Base-by-base conservation (phyloP, 2,888 invertebrate genomes). In the Abscondita cerata region DNA sequence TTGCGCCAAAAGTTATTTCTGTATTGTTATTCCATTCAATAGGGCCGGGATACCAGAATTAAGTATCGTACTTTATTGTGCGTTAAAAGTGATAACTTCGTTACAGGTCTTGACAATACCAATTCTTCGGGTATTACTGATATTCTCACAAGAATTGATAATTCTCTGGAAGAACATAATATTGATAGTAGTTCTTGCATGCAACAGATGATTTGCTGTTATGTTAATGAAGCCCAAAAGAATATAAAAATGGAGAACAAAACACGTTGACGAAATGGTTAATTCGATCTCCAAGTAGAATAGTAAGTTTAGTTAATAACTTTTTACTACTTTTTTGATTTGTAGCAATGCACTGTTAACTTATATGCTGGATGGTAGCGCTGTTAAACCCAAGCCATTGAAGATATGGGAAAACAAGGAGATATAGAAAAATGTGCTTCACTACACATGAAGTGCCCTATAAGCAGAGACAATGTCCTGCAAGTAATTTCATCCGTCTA, bases 1-100 rank as follows among this genome's bases (percentile, higher is more conserved):
- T 93, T 1, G 83, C 93, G 48, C 93, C 93, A 0, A 93, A 93
- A 79, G 78, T 93, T 38, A 85, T 93, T 1, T 86, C 89, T 62
- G 85, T 90, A n/a, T n/a, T n/a, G n/a, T n/a, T 83, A 0, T 84
- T 93, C 59, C 87, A 89, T 0, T 84, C 85, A 8, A 82, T 82
- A 33, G 25, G 86, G 20, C 87, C 88, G 62, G 90, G 89, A 34
- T 91, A 89, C 46, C 58, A 84, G 91, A 78, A 90, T 92, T 89
- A 80, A 86, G 86, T 84, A 70, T 52, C 53, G 52, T 20, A 46
- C 1, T 1, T 12, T 46, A 11, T 48, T 52, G 44, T 31, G n/a
- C 46, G 19, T 46, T 41, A 51, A 41, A 33, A 50, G 15, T 63
- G 59, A 4, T 40, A n/a, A n/a, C n/a, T n/a, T n/a, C n/a, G n/a